These are phyloP conservation scores for Scophthalmus maximus DNA, from an alignment of 2,113 vertebrate species.

Conservation along the genomic window DNA sequence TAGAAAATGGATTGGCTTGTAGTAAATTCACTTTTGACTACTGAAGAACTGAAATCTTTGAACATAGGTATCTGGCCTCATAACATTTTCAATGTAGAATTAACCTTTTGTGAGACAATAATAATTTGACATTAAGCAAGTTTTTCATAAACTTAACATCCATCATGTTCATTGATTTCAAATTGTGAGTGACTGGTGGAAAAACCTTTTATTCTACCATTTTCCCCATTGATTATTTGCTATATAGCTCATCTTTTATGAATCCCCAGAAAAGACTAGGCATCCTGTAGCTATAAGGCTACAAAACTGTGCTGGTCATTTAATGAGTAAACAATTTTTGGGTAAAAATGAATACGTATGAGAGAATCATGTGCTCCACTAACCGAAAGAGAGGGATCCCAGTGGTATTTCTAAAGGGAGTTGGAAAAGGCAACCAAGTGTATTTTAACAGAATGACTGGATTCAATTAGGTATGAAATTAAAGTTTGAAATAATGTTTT, in stretches of 20 bases:
- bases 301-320: constrained; percentile 17
- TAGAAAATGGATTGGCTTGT: too few relatives aligned
- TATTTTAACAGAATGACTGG: constrained; percentile 21
- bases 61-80: too few relatives aligned
- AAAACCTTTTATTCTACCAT: neutral
- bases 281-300: neutral
- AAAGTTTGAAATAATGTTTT: constrained; percentile 24
- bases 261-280: neutral
- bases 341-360: constrained; percentile 17
- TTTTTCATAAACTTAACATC: too few relatives aligned
- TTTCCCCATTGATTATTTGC: neutral
- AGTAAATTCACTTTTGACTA: too few relatives aligned
- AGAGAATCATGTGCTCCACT: constrained; percentile 15
- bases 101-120: too few relatives aligned
- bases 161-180: neutral
- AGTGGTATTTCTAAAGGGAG: constrained; percentile 4
- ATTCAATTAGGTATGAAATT: constrained; percentile 43
- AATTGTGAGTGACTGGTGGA: neutral
- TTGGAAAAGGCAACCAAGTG: neutral
- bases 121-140: too few relatives aligned
- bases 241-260: neutral
- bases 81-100: neutral
- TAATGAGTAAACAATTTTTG: constrained; percentile 30
- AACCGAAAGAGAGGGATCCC: constrained; percentile 4
- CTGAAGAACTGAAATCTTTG: too few relatives aligned